Conservation (phyloP, 2,797 vertebrate species). For the Danio aesculapii region DNA sequence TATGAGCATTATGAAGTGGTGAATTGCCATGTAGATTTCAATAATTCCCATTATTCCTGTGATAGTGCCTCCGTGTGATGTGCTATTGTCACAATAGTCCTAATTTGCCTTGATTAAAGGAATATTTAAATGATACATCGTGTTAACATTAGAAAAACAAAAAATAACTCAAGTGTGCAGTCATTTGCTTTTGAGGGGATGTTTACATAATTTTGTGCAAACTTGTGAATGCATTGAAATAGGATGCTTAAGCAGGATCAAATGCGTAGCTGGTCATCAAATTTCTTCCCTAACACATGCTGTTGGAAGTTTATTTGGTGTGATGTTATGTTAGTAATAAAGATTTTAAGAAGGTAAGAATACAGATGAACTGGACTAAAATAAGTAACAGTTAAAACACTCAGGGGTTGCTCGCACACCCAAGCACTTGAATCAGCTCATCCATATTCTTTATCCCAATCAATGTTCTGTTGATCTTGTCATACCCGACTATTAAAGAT, state of each 20-base stretch:
- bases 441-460: background rate
- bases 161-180: background rate
- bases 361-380: background rate
- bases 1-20: background rate
- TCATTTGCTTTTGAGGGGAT: background rate
- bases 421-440: slow-evolving; percentile 33
- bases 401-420: slow-evolving; percentile 29
- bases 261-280: background rate
- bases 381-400: slow-evolving; percentile 28
- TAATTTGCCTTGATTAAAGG: slow-evolving; percentile 6
- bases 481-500: background rate
- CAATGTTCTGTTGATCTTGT: slow-evolving; percentile 22
- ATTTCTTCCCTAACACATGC: background rate
- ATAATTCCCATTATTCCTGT: slow-evolving; percentile 8
- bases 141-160: background rate
- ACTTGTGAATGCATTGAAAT: background rate
- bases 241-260: background rate
- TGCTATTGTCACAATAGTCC: background rate
- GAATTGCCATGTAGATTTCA: background rate
- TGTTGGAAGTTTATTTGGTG: background rate
- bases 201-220: slow-evolving; percentile 3
- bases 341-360: background rate
- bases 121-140: background rate
- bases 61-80: slow-evolving; percentile 16
- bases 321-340: background rate